Percentiles rank a stretch among this genome's conserved stretches.
Conservation (phyloP, 2,113 vertebrate species). For the Rutilus rutilus region DNA sequence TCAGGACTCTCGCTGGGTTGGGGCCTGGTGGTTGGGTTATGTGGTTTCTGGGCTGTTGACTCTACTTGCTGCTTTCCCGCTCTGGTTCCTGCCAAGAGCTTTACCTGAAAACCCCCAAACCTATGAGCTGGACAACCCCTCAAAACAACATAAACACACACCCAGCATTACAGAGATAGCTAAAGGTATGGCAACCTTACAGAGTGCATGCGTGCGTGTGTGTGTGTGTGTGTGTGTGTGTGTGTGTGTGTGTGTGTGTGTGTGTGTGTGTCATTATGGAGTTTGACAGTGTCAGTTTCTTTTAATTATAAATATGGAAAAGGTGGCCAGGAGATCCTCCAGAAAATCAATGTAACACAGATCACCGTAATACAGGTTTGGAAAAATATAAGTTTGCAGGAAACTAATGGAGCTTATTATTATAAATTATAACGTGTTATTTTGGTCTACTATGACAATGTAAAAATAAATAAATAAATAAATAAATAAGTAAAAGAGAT, state of each 20-base stretch:
- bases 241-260: no score
- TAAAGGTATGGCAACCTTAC: slow-evolving; percentile 65
- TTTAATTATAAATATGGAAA: not conserved
- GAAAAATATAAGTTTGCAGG: no score
- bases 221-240: no score
- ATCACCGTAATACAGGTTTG: no score
- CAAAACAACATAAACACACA: slow-evolving; percentile 63
- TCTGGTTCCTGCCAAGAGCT: slow-evolving; percentile 78
- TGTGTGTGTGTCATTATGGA: no score
- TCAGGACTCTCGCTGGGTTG: slow-evolving; percentile 77
- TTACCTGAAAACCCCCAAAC: slow-evolving; percentile 57
- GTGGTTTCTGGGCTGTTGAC: slow-evolving; percentile 75
- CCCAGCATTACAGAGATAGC: slow-evolving; percentile 72
- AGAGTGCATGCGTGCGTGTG: no score
- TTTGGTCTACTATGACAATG: no score
- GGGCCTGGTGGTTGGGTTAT: slow-evolving; percentile 82
- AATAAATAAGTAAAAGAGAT: not conserved
- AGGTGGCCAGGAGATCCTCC: not conserved
- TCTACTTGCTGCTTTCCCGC: slow-evolving; percentile 75
- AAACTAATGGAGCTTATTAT: no score
- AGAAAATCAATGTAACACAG: not conserved
- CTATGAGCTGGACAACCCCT: slow-evolving; percentile 46
- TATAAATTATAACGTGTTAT: not conserved
- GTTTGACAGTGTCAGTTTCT: no score
- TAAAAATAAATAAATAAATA: no score